A percentile compares a stretch with the other conserved stretches of the same genome.
phyloP scores from a whole-genome alignment of 2,888 invertebrate genomes.

The Nephrotoma flavescens region DNA sequence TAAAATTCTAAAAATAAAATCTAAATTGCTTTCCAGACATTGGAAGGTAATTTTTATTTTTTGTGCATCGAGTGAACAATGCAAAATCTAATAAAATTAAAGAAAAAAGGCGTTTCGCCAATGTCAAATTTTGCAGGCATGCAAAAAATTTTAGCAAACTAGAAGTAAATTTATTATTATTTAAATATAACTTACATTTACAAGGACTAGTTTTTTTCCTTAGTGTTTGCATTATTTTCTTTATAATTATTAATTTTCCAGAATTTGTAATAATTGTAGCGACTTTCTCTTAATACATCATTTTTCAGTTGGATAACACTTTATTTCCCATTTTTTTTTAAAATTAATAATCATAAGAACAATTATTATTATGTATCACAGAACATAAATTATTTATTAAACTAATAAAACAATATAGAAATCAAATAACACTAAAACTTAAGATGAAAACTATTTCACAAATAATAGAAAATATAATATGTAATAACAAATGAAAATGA shows the following conservation, averaged over 20 bases:
- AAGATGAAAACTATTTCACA: background rate
- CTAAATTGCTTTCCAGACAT: background rate
- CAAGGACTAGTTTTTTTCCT: slow-evolving; percentile 87
- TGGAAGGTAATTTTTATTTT: background rate
- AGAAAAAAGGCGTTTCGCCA: background rate
- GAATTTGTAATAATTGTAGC: background rate
- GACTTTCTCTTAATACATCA: background rate
- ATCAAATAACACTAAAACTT: background rate
- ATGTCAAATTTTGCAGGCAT: background rate
- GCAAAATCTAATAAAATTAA: background rate
- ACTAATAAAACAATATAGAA: background rate
- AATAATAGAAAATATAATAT: background rate
- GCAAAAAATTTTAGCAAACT: background rate
- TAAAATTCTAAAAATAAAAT: background rate
- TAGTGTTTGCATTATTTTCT: slow-evolving; percentile 67
- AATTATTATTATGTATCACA: background rate
- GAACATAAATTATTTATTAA: background rate
- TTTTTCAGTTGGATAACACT: background rate
- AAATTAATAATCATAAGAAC: background rate
- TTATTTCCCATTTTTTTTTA: background rate
- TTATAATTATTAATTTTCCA: slow-evolving; percentile 2
- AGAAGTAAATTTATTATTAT: background rate
- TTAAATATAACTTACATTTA: slow-evolving; percentile 62
- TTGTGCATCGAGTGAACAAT: background rate
- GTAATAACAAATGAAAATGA: background rate